Base-by-base conservation (phyloP, 2,113 vertebrate genomes). In the Ictalurus furcatus region DNA sequence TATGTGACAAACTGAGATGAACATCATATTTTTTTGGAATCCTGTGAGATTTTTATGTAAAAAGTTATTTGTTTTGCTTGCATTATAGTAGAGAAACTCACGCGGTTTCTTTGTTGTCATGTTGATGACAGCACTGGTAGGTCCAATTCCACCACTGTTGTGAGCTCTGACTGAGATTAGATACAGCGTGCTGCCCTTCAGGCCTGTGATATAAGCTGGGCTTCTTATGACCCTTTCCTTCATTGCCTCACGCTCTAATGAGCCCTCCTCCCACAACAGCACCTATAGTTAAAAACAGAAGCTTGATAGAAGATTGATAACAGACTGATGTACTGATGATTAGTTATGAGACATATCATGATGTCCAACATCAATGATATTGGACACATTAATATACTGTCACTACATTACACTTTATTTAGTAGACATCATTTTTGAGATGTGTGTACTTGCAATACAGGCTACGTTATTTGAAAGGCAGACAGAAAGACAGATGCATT, bases 101-200 rank as follows among this genome's bases (percentile, higher is more conserved):
- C 97, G 97, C 54, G 97, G 97, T 90, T 98, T 98, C 87, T 95
- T 97, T 93, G 97, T 99, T n/a, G 96, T 97, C 92, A 97, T 96
- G 4, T 97, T 97, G 90, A 97, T 94, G 0, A 94, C 87, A 0
- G 94, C 89, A 11, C 97, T 98, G 91, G 96, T 90, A 52, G 98
- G 97, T 67, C 97, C 97, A 0, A 95, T 95, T 52, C 97, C 98
- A 0, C 98, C 97, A 0, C 97, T 97, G 95, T 98, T 98, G 90
- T 97, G 97, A 0, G 97, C 97, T 87, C 95, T 95, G 90, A 98
- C 97, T 3, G 97, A 96, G 89, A 98, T 90, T 85, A 96, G 94
- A 74, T 98, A 98, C 3, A 95, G 90, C 0, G 92, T 96, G n/a
- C 96, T 97, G 91, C 96, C 96, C 85, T 96, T 94, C 90, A 99